Percentiles rank a stretch among this genome's conserved stretches.
Conservation (phyloP, 1,140 invertebrate genomes). For the Gonatopus flavifemur region DNA sequence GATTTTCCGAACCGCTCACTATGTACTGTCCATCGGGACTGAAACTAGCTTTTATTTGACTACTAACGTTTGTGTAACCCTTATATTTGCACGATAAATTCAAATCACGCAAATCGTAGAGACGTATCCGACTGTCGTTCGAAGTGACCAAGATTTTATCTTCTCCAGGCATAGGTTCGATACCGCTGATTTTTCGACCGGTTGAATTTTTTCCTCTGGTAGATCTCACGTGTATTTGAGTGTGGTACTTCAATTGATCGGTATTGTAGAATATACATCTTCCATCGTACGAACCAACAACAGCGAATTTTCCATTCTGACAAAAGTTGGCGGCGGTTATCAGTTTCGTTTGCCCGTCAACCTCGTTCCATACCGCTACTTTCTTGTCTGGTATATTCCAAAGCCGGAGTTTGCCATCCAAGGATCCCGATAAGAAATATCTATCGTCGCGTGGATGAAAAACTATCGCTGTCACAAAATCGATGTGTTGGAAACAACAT, state of each 20-base stretch:
- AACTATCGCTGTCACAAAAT: constrained; percentile 97
- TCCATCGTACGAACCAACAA: constrained; percentile 97
- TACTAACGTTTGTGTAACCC: constrained; percentile 92
- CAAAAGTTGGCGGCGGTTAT: constrained; percentile 99
- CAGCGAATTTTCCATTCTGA: constrained; percentile 96
- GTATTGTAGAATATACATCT: constrained; percentile 98
- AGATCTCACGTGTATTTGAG: constrained; percentile 94
- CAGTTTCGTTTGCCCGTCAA: constrained; percentile 89
- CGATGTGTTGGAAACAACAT: constrained; percentile 98
- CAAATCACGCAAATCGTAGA: constrained; percentile 95
- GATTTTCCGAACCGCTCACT: constrained; percentile 96
- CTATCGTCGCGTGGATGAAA: constrained; percentile 96
- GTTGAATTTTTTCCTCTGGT: constrained; percentile 92
- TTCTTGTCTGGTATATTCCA: constrained; percentile 99
- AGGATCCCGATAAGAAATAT: constrained; percentile 92
- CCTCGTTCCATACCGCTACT: constrained; percentile 95
- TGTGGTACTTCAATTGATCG: constrained; percentile 97
- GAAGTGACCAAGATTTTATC: constrained; percentile 97
- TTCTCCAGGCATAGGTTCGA: constrained; percentile 95
- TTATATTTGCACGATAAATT: constrained; percentile 96
- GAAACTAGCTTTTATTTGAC: constrained; percentile 96
- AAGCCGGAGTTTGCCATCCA: constrained; percentile 94
- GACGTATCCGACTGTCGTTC: constrained; percentile 94
- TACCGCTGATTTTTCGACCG: constrained; percentile 94
- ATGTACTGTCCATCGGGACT: constrained; percentile 97